Evolutionary conservation across 2,888 invertebrate species (phyloP), one percentile per base, ranked within the genome.

Genomic region (Girardia tigrina): DNA sequence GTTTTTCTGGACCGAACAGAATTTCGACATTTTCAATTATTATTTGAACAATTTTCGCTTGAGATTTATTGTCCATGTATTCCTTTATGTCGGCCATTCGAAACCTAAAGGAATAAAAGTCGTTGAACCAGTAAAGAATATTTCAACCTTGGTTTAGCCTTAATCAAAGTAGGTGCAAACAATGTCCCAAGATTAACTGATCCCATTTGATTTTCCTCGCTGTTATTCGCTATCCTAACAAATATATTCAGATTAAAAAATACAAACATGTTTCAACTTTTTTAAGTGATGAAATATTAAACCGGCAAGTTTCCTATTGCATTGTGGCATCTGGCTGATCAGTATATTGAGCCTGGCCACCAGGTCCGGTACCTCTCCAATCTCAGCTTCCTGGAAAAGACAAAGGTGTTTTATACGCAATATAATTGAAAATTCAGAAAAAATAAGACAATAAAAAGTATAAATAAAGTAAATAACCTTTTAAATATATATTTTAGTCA

Each of bases 161-260:
- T 75, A 2, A 76, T 75, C 6, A 76, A 42, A 6, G 76, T 76
- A 14, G 76, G 76, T 23, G 75, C 76, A 71, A 76, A 76, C 74
- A 76, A 76, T 1, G 76, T 76, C 4, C 76, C 76, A 23, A 76
- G 29, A 75, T 76, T 76, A 26, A 74, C 42, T 2, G 76, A 42
- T 2, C 74, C 69, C 76, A 76, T 76, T 56, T 76, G 76, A 72
- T 76, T 76, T 26, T 76, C 76, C 26, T 27, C 56, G 23, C 56
- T 56, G 23, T 56, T 56, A 56, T 56, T 56, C 20, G 56, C 56
- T 20, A 56, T 56, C n/a, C 56, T 56, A 20, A 36, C 12, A 16
- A 36, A 36, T 12, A 12, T 36, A 36, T 36, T 36, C 16, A 16
- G 16, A 12, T 8, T 36, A 36, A 12, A 16, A 36, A 36, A 12